Evolutionary conservation across 2,797 vertebrate genomes (phyloP).

Genomic region (Pterois miles): DNA sequence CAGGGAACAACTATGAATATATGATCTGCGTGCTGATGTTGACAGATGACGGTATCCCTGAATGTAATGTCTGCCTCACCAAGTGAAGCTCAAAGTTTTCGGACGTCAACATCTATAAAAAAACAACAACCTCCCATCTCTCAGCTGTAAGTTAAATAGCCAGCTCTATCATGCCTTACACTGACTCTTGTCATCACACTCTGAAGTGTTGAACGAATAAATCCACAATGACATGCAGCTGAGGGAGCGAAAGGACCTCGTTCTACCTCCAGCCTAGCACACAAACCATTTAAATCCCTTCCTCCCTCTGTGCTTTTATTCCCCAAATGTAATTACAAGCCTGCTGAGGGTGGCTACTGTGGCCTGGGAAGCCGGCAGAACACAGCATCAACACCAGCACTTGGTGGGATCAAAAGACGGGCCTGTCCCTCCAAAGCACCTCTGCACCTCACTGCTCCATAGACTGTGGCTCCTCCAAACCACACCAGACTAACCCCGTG

Average conservation of each 20-base stretch:
- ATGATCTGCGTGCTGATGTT: background rate
- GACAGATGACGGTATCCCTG: background rate
- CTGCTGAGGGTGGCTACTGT: slow-evolving; percentile 65
- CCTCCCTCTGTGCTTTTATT: slow-evolving; percentile 72
- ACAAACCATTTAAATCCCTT: slow-evolving; percentile 71
- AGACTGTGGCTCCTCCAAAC: slow-evolving; percentile 46
- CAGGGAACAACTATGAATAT: background rate
- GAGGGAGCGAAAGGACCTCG: slow-evolving; percentile 39
- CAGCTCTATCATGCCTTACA: slow-evolving; percentile 26
- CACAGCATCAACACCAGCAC: slow-evolving; percentile 56
- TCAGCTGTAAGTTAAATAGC: slow-evolving; percentile 30
- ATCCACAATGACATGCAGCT: slow-evolving; percentile 60
- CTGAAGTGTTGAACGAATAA: slow-evolving; percentile 47
- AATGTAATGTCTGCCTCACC: background rate
- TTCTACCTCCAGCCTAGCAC: slow-evolving; percentile 56
- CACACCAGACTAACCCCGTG: slow-evolving; percentile 47
- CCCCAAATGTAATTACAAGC: slow-evolving; percentile 79
- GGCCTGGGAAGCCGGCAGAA: slow-evolving; percentile 59
- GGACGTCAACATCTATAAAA: background rate
- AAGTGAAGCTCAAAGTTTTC: background rate
- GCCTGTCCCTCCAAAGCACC: slow-evolving; percentile 49
- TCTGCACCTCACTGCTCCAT: slow-evolving; percentile 55
- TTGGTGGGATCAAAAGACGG: slow-evolving; percentile 48
- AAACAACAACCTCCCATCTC: slow-evolving; percentile 18
- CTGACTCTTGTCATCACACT: slow-evolving; percentile 23